Conservation (phyloP, 2,888 invertebrate genomes). For the Tryphoninae sp. region DNA sequence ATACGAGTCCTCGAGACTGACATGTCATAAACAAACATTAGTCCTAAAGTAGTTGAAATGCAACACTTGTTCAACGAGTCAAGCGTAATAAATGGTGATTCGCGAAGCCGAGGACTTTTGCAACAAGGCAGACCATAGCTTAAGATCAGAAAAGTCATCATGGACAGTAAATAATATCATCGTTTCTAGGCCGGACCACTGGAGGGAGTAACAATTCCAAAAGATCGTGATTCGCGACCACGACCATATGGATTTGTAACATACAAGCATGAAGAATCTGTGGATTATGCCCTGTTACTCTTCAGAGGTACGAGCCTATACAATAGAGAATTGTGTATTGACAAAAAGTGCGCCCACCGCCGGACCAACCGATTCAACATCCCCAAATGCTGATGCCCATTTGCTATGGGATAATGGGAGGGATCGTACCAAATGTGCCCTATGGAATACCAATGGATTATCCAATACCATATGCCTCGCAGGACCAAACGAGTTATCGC, state of each 20-base stretch:
- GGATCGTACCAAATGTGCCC: constrained; percentile 11
- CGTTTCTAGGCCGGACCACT: constrained; percentile 88
- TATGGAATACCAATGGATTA: constrained; percentile 33
- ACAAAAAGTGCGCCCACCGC: constrained; percentile 61
- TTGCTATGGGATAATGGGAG: background rate
- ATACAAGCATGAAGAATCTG: constrained; percentile 88
- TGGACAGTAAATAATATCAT: background rate
- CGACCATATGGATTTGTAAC: constrained; percentile 90
- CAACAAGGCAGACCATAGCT: background rate
- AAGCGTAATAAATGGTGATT: too few species aligned
- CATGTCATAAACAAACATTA: too few species aligned
- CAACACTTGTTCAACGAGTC: too few species aligned
- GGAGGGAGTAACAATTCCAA: constrained; percentile 89
- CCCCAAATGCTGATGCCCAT: constrained; percentile 29
- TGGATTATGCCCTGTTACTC: constrained; percentile 89
- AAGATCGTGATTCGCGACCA: constrained; percentile 87
- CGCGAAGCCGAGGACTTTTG: too few species aligned
- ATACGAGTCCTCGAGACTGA: too few species aligned
- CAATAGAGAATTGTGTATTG: constrained; percentile 83
- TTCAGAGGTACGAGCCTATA: constrained; percentile 88
- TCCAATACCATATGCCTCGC: constrained; percentile 47
- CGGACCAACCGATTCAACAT: constrained; percentile 57
- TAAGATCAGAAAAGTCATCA: background rate
- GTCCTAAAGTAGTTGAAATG: too few species aligned
- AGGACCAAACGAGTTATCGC: constrained; percentile 47